Evolutionary conservation across 1,140 invertebrate genomes (phyloP).

Genomic region (Brevipalpus yothersi): DNA sequence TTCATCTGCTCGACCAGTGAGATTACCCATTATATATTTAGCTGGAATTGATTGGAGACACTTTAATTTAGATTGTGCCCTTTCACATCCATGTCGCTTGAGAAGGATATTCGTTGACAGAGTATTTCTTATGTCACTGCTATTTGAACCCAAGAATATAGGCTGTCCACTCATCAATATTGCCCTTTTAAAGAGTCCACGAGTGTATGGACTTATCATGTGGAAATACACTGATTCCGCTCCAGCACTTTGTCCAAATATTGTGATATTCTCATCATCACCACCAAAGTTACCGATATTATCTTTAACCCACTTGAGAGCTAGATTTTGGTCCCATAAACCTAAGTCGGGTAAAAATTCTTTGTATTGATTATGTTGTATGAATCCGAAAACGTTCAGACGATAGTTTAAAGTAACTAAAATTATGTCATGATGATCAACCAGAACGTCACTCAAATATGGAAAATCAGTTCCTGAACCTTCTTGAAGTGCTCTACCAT

Average conservation of each 20-base stretch:
- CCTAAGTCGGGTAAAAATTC: conserved; percentile 11
- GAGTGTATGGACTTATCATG: not conserved
- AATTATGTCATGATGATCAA: conserved; percentile 35
- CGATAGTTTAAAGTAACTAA: conserved; percentile 43
- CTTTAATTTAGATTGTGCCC: too few species aligned
- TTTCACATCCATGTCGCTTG: too few species aligned
- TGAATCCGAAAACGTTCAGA: conserved; percentile 42
- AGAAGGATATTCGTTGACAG: too few species aligned
- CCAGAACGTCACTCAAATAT: conserved; percentile 32
- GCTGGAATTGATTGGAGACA: too few species aligned
- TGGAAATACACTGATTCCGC: not conserved
- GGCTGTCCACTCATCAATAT: not conserved
- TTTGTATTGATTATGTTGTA: conserved; percentile 36
- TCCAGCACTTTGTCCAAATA: conserved; percentile 14
- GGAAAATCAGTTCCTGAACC: conserved; percentile 27
- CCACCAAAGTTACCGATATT: conserved; percentile 28
- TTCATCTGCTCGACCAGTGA: too few species aligned
- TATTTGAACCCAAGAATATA: not conserved
- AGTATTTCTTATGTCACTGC: not conserved
- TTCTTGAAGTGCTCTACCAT: conserved; percentile 40
- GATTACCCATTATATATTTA: too few species aligned
- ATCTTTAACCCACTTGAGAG: conserved; percentile 21
- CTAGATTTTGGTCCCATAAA: conserved; percentile 19
- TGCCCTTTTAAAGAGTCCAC: not conserved
- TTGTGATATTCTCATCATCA: not conserved